A percentile compares a stretch with the other conserved stretches of the same genome.
Evolutionary conservation across 2,113 vertebrate genomes (phyloP).

Genomic region (Acrocephalus kingi): DNA sequence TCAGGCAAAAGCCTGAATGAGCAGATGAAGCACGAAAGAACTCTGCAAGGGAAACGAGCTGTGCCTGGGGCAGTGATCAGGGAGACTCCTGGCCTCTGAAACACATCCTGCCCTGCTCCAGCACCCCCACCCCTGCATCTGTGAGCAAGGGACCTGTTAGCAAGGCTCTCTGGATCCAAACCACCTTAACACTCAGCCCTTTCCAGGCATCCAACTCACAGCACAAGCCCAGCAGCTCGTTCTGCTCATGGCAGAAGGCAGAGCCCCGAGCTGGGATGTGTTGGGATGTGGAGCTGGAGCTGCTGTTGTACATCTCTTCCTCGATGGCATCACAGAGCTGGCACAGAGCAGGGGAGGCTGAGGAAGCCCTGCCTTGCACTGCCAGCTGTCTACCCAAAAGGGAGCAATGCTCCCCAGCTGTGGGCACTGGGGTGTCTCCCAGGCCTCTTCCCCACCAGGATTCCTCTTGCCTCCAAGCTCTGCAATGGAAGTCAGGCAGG

Average conservation of each 20-base stretch:
- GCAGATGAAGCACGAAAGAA: not conserved
- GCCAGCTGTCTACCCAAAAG: not conserved
- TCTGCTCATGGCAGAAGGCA: not conserved
- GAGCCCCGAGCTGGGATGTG: not conserved
- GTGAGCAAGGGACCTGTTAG: not conserved
- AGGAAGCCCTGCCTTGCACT: not conserved
- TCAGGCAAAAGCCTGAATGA: conserved; percentile 39
- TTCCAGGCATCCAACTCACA: not conserved
- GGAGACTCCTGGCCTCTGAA: not conserved
- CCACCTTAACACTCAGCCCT: not conserved
- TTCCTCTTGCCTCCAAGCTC: not conserved
- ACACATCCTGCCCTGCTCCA: not conserved
- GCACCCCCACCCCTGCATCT: not conserved
- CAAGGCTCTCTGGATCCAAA: not conserved
- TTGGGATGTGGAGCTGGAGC: not conserved
- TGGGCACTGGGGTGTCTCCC: not conserved
- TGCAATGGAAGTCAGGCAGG: not conserved
- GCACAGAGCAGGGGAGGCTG: not conserved
- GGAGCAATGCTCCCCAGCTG: not conserved
- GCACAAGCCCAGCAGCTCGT: not conserved
- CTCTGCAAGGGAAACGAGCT: not conserved
- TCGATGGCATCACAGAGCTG: fast-evolving
- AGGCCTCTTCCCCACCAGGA: not conserved
- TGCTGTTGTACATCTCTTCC: not conserved
- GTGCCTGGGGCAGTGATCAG: not conserved